Conservation (phyloP, 37 sponge, comb jelly and placozoan species). For the Agelas oroides region DNA sequence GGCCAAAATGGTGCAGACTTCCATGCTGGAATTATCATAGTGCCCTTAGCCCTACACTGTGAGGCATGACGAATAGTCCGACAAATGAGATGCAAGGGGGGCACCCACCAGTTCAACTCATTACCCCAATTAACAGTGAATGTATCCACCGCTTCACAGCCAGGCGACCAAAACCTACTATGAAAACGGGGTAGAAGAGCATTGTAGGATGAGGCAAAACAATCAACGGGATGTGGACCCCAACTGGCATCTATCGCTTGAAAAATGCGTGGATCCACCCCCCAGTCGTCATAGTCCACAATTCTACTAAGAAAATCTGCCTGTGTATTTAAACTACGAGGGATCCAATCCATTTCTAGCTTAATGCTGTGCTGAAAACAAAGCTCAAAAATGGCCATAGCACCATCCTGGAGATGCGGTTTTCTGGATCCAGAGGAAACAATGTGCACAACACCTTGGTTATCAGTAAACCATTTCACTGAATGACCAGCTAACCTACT, state of each 20-base stretch:
- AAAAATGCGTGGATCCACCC: slow-evolving; percentile 6
- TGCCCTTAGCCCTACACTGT: slow-evolving; percentile 2
- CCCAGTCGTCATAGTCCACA: slow-evolving; percentile 17
- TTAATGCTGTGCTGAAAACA: background rate
- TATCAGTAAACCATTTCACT: slow-evolving; percentile 30
- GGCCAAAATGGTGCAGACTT: slow-evolving; percentile 36
- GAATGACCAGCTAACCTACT: background rate
- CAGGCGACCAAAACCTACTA: background rate
- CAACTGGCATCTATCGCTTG: background rate
- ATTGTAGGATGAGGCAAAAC: slow-evolving; percentile 5
- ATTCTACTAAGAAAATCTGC: slow-evolving; percentile 26
- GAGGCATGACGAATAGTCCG: background rate
- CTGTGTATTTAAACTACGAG: background rate
- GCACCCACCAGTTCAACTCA: slow-evolving; percentile 12
- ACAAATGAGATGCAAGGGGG: background rate
- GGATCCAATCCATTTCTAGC: slow-evolving; percentile 6
- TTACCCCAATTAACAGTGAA: slow-evolving; percentile 8
- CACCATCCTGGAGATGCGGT: slow-evolving; percentile 10
- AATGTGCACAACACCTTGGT: slow-evolving; percentile 14
- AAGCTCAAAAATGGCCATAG: background rate
- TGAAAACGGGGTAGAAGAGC: background rate
- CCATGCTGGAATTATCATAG: slow-evolving; percentile 13
- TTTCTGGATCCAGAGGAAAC: background rate
- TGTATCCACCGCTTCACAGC: background rate
- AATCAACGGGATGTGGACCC: slow-evolving; percentile 23